These are phyloP conservation scores for Nematopogon swammerdamellus DNA, from an alignment of 2,888 invertebrate genomes.

Conservation along the genomic window DNA sequence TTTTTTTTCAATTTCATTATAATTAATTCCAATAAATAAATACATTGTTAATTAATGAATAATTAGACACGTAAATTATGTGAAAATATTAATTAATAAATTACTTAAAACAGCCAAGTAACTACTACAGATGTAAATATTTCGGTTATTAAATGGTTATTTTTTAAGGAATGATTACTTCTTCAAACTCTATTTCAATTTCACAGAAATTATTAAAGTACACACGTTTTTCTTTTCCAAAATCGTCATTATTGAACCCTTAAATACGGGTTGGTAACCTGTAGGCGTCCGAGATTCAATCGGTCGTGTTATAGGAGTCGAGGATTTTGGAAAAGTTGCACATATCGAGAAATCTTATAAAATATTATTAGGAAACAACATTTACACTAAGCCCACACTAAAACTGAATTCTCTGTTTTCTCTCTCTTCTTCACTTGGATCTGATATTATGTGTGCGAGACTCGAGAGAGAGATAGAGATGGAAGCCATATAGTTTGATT, in stretches of 20 bases:
- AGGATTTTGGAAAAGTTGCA: conserved; percentile 28
- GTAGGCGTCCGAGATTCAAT: too few relatives aligned
- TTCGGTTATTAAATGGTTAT: conserved; percentile 47
- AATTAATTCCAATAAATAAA: conserved; percentile 52
- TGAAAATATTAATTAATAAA: conserved; percentile 51
- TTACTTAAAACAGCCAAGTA: conserved; percentile 53
- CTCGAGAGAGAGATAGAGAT: too few relatives aligned
- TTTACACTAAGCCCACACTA: conserved; percentile 40
- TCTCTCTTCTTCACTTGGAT: too few relatives aligned
- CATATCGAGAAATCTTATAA: conserved; percentile 31
- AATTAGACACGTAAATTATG: conserved; percentile 53
- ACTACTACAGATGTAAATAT: conserved; percentile 51
- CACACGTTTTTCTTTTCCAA: background rate
- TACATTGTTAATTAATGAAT: conserved; percentile 20
- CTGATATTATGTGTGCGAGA: too few relatives aligned
- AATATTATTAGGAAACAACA: conserved; percentile 47
- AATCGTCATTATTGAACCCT: background rate
- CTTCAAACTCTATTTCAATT: background rate
- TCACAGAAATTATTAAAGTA: background rate
- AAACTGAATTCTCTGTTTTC: conserved; percentile 20
- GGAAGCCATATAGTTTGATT: too few relatives aligned
- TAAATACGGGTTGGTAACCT: too few relatives aligned
- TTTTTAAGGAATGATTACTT: conserved; percentile 42
- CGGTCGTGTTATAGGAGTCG: too few relatives aligned
- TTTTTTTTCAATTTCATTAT: conserved; percentile 45